phyloP scores from a whole-genome alignment of 2,797 vertebrate genomes.

The Graptemys geographica region DNA sequence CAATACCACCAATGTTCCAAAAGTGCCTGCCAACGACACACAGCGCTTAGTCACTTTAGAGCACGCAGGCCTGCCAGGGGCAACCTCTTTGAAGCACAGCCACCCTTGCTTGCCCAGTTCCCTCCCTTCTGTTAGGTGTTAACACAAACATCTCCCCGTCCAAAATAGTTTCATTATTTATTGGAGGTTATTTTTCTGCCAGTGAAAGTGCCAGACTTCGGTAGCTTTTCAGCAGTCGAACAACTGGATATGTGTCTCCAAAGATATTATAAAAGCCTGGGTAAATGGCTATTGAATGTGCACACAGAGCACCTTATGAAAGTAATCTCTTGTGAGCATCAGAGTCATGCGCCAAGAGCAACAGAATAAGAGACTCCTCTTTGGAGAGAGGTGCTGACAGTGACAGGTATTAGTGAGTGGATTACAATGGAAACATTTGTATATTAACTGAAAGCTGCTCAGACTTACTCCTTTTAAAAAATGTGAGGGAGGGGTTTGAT shows the following conservation, averaged over 20 bases:
- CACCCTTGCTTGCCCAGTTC: background rate
- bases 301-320: background rate
- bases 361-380: background rate
- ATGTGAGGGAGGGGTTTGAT: constrained; percentile 41
- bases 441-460: constrained; percentile 18
- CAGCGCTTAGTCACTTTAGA: background rate
- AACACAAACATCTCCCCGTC: constrained; percentile 41
- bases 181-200: constrained; percentile 20
- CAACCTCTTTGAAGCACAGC: constrained; percentile 47
- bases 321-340: constrained; percentile 47
- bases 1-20: background rate
- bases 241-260: constrained; percentile 50
- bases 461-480: background rate
- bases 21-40: background rate
- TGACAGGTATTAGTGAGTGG: constrained; percentile 17
- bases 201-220: constrained; percentile 28
- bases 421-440: constrained; percentile 59
- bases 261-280: constrained; percentile 48
- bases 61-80: background rate
- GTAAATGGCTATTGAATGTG: background rate
- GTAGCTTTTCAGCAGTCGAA: constrained; percentile 56
- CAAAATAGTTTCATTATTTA: constrained; percentile 65
- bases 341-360: constrained; percentile 26
- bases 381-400: constrained; percentile 35
- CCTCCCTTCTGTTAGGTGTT: constrained; percentile 48